phyloP scores from a whole-genome alignment of 2,113 vertebrate species.

The Ceyx melanurus region DNA sequence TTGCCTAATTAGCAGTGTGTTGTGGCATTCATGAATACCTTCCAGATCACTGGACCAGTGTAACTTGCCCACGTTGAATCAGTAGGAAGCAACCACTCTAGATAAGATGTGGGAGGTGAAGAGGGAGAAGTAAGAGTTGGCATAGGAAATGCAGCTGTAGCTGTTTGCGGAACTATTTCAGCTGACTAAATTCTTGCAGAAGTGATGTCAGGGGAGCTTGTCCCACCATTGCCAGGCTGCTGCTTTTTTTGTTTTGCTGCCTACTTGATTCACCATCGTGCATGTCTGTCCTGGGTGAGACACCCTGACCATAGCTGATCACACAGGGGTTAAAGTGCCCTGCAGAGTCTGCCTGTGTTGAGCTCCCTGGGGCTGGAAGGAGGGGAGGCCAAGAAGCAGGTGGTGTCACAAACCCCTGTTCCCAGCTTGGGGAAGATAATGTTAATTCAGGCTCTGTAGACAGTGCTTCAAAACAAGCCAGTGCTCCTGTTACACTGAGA shows the following conservation, averaged over 20 bases:
- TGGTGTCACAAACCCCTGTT: background rate
- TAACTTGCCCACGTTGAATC: background rate
- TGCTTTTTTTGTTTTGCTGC: background rate
- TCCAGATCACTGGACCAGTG: background rate
- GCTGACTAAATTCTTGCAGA: background rate
- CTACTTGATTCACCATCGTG: background rate
- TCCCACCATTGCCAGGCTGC: background rate
- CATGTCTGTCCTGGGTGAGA: background rate
- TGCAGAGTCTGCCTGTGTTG: background rate
- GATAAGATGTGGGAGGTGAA: background rate
- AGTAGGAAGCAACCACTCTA: background rate
- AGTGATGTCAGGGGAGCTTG: background rate
- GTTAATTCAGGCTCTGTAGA: background rate
- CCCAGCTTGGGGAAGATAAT: background rate
- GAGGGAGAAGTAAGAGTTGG: background rate
- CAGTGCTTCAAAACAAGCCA: conserved; percentile 17
- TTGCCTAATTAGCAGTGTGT: background rate
- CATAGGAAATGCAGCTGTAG: background rate
- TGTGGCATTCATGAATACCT: background rate
- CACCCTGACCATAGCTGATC: background rate
- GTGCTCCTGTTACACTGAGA: background rate
- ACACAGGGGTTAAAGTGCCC: background rate
- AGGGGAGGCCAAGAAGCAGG: background rate
- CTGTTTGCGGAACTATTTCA: background rate
- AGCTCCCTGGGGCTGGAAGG: background rate